These are phyloP conservation scores for Psophia crepitans DNA, from an alignment of 2,113 vertebrate genomes.

Conservation along the genomic window DNA sequence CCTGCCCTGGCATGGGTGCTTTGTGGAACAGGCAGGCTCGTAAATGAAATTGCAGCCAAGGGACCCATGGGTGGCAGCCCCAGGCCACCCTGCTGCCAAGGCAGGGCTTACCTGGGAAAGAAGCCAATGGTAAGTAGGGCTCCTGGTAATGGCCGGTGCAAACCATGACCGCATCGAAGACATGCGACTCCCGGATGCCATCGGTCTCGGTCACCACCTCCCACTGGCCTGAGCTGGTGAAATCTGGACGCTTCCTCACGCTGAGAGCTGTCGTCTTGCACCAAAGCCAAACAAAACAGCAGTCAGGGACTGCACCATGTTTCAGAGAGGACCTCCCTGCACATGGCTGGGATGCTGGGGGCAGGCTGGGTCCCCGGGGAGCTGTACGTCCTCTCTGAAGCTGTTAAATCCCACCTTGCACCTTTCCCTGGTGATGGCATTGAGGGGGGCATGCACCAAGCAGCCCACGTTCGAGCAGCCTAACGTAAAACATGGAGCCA, in stretches of 20 bases:
- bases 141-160: conserved; percentile 81
- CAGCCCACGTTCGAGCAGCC: background rate
- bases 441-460: background rate
- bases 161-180: conserved; percentile 88
- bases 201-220: conserved; percentile 76
- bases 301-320: fast-evolving
- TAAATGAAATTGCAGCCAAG: background rate
- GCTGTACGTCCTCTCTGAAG: background rate
- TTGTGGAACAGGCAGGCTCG: background rate
- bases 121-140: conserved; percentile 75
- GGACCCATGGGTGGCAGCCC: background rate
- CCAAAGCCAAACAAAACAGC: background rate
- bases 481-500: background rate
- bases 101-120: conserved; percentile 81
- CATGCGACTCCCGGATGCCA: conserved; percentile 36
- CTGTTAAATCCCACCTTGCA: background rate
- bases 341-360: background rate
- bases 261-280: conserved; percentile 81
- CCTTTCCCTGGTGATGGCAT: background rate
- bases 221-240: conserved; percentile 85
- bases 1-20: background rate
- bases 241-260: conserved; percentile 75
- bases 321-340: background rate
- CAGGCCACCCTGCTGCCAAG: background rate
- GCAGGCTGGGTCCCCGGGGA: background rate